phyloP scores from a whole-genome alignment of 2,888 invertebrate genomes.

The Odontomyia ornata region DNA sequence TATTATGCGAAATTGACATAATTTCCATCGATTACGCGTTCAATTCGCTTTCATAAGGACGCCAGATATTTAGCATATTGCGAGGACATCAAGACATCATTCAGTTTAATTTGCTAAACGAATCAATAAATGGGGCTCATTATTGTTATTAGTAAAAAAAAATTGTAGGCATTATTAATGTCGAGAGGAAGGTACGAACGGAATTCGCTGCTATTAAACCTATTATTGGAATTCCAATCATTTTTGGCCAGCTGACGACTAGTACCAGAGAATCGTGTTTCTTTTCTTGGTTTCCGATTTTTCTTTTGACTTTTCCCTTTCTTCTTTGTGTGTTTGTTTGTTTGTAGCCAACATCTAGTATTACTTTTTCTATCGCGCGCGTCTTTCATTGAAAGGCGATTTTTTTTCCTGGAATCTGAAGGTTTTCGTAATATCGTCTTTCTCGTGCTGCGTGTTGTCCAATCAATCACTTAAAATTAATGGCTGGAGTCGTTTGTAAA shows the following conservation, averaged over 20 bases:
- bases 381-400: not conserved
- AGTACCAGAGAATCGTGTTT: not conserved
- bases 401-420: not conserved
- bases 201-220: slow-evolving; percentile 24
- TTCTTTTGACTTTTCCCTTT: not conserved
- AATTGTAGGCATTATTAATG: not conserved
- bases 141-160: slow-evolving; percentile 32
- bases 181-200: not conserved
- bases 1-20: not conserved
- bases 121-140: slow-evolving; percentile 39
- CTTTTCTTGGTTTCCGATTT: slow-evolving; percentile 9
- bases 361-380: not conserved
- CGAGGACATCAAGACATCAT: slow-evolving; percentile 21
- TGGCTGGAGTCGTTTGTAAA: slow-evolving; percentile 35
- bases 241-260: slow-evolving; percentile 26
- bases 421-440: slow-evolving; percentile 16
- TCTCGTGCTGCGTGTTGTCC: slow-evolving; percentile 23
- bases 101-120: slow-evolving; percentile 9
- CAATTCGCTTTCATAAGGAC: not conserved
- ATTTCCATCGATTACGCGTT: not conserved
- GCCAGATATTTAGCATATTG: slow-evolving; percentile 22
- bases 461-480: slow-evolving; percentile 41
- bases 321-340: not conserved
- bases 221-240: slow-evolving; percentile 42
- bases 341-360: not conserved